These are phyloP conservation scores for Andrena cerasifolii DNA, from an alignment of 1,140 invertebrate species.

Conservation along the genomic window DNA sequence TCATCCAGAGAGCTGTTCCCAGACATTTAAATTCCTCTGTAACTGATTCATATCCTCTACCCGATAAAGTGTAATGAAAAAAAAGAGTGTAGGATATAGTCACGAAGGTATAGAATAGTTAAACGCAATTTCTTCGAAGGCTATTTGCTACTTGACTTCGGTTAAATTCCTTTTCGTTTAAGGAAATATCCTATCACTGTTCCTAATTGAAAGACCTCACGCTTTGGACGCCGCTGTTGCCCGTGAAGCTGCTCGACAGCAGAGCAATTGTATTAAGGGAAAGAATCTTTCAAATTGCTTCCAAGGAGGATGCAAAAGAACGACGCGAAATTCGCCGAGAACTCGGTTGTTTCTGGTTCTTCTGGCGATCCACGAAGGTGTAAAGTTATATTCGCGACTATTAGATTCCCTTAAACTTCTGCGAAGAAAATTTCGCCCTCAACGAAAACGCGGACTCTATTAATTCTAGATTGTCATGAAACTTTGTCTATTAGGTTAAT, in stretches of 20 bases:
- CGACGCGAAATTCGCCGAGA: background rate
- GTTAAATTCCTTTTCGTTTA: background rate
- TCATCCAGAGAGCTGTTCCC: too few relatives aligned
- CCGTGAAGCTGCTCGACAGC: conserved; percentile 15
- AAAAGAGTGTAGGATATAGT: too few relatives aligned
- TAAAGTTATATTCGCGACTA: background rate
- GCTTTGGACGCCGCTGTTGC: background rate
- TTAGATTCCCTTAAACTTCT: background rate
- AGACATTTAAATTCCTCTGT: too few relatives aligned
- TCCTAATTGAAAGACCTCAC: conserved; percentile 14
- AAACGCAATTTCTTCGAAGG: background rate
- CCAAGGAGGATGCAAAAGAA: background rate
- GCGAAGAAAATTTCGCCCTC: background rate
- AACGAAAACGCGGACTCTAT: background rate
- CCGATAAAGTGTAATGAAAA: too few relatives aligned
- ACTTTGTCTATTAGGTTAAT: background rate
- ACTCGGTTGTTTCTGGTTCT: background rate
- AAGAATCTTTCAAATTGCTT: conserved; percentile 18
- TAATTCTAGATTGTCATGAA: background rate
- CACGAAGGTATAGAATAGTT: too few relatives aligned
- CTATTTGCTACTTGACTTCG: background rate
- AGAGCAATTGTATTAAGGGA: background rate
- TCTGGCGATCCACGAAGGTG: background rate
- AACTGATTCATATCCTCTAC: too few relatives aligned
- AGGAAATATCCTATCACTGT: background rate